Evolutionary conservation across 2,888 invertebrate genomes (phyloP).

Genomic region (Coelinius sp.): DNA sequence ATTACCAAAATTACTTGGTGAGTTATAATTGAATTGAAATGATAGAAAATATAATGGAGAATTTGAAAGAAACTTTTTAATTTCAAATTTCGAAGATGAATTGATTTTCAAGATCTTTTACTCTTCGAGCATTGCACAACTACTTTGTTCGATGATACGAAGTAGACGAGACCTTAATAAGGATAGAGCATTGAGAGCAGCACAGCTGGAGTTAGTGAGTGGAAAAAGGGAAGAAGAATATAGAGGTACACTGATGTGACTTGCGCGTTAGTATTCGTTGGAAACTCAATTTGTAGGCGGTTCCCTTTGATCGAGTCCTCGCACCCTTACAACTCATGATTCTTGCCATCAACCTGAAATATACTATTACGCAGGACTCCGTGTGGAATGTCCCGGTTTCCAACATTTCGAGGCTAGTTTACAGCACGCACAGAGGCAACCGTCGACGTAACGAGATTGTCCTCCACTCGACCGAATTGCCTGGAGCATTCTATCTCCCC

Average conservation of each 20-base stretch:
- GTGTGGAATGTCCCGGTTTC: slow-evolving; percentile 33
- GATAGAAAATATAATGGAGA: background rate
- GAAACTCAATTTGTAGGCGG: slow-evolving; percentile 46
- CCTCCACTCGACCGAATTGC: slow-evolving; percentile 28
- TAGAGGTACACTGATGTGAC: background rate
- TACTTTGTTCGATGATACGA: no score
- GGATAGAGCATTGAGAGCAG: background rate
- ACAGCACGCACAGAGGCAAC: slow-evolving; percentile 21
- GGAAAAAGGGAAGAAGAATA: slow-evolving; percentile 20
- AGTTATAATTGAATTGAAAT: background rate
- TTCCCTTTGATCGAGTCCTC: slow-evolving; percentile 44
- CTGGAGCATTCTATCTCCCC: background rate
- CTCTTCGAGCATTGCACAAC: no score
- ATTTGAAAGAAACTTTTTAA: no score
- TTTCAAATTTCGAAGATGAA: no score
- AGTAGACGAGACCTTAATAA: slow-evolving; percentile 19
- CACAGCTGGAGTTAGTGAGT: background rate
- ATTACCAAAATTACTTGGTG: background rate
- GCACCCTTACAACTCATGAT: background rate
- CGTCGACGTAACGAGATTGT: slow-evolving; percentile 43
- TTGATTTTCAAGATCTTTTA: no score
- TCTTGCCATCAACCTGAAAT: background rate
- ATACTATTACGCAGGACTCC: slow-evolving; percentile 36
- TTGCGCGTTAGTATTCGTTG: slow-evolving; percentile 14
- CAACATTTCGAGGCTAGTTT: slow-evolving; percentile 36